Evolutionary conservation across 2,113 vertebrate species (phyloP), one percentile per base, ranked within the genome.

Genomic region (Carlito syrichta): DNA sequence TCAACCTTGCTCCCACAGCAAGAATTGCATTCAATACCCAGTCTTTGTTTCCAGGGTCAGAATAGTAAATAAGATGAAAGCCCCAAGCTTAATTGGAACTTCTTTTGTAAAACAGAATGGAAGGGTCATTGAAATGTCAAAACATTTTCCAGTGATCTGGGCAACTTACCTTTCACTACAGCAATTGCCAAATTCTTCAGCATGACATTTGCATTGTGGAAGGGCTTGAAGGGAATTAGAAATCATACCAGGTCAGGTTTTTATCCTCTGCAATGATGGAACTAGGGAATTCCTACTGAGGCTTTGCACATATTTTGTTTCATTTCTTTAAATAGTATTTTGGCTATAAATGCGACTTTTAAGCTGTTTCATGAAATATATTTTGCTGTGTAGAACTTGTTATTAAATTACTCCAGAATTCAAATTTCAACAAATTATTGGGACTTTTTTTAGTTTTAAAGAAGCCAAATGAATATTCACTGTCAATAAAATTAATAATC

Each of bases 71-170:
- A 84, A 88, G 56, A 96, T 81, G 76, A 89, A 92, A 96, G 62
- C 45, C 86, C 58, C 1, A 9, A 89, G 83, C 58, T 95, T 96
- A 96, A 96, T 87, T 94, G 96, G 89, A 89, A 69, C 56, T 85
- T 84, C 74, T 84, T 89, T 96, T 96, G 62, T 95, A 83, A 79
- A 83, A 78, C 56, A 76, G 76, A 97, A 87, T 84, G 63, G 69
- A 97, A 94, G 95, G 97, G 97, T 91, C 74, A 82, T 50, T 40
- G 73, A 97, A 97, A 97, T 97, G 97, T 95, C 97, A 97, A 93
- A 97, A 94, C 63, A 96, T 97, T 98, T 97, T 95, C 63, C 25
- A 89, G 86, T 56, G 66, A 97, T 96, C 93, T 90, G 93, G 95
- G 83, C 79, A 93, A 85, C 68, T 85, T 97, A 96, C 93, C 91